Conservation (phyloP, 2,888 invertebrate genomes). For the Caenorhabditis imperialis region DNA sequence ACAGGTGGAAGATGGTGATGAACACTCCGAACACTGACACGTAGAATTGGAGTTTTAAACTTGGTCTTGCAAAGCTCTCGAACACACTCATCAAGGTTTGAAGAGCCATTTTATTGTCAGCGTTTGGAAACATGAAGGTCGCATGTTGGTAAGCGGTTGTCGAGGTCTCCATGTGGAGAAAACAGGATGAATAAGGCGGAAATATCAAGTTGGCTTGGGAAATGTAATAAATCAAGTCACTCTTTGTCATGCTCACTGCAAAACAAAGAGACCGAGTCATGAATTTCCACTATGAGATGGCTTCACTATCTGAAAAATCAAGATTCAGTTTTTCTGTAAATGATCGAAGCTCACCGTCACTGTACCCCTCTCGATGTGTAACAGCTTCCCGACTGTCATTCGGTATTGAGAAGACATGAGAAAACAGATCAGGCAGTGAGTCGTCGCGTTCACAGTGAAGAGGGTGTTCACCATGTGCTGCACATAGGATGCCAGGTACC, state of each 20-base stretch:
- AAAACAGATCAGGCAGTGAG: slow-evolving; percentile 30
- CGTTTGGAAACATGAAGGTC: not conserved
- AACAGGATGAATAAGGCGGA: not conserved
- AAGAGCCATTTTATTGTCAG: not conserved
- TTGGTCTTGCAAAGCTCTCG: too few species aligned
- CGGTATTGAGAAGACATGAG: slow-evolving; percentile 23
- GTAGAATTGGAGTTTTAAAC: too few species aligned
- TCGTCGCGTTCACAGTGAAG: slow-evolving; percentile 17
- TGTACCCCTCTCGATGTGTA: not conserved
- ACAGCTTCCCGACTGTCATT: not conserved
- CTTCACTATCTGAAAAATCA: too few species aligned
- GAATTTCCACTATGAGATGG: too few species aligned
- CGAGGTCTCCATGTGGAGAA: not conserved
- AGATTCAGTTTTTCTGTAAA: not conserved
- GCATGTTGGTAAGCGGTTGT: not conserved
- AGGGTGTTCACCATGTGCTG: slow-evolving; percentile 12
- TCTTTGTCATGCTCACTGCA: not conserved
- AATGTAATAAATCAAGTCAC: not conserved
- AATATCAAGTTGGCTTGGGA: not conserved
- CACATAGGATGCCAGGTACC: slow-evolving; percentile 6
- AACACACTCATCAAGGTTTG: too few species aligned
- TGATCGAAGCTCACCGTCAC: not conserved
- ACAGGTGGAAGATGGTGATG: slow-evolving; percentile 5
- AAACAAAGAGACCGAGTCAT: too few species aligned
- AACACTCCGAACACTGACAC: slow-evolving; percentile 10